Conservation (phyloP, 2,888 invertebrate genomes). For the Xestoiulus laeticollis region DNA sequence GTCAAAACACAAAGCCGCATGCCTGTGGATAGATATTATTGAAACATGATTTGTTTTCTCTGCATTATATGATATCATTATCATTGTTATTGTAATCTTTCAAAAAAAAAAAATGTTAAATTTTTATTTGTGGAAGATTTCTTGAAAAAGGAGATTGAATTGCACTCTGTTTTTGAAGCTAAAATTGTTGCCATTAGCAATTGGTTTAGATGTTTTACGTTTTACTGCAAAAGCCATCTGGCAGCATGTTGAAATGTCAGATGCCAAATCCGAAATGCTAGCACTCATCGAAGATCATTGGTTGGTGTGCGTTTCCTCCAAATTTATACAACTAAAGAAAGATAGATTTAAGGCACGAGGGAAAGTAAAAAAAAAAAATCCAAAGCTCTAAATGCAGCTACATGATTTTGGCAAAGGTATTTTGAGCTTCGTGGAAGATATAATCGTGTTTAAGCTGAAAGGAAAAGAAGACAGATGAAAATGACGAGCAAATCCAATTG, state of each 20-base stretch:
- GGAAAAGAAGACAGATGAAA: not conserved
- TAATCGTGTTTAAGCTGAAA: conserved; percentile 21
- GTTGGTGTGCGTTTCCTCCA: not conserved
- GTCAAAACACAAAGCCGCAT: too few species aligned
- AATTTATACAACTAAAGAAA: not conserved
- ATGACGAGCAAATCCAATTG: conserved; percentile 31
- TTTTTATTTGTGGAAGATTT: too few species aligned
- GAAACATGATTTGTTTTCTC: too few species aligned
- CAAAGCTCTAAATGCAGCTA: not conserved
- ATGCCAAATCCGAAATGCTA: not conserved
- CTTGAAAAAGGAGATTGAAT: too few species aligned
- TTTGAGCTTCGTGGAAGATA: not conserved
- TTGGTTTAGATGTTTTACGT: conserved; percentile 3
- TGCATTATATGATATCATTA: too few species aligned
- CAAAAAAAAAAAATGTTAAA: too few species aligned
- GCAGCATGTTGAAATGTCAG: not conserved
- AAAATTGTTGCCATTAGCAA: not conserved
- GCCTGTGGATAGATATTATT: too few species aligned
- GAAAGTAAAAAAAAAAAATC: not conserved
- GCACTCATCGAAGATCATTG: not conserved
- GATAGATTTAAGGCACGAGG: too few species aligned
- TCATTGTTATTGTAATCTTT: too few species aligned
- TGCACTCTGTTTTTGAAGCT: not conserved
- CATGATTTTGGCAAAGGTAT: not conserved
- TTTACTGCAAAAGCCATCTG: not conserved